Percentiles rank a stretch among this genome's conserved stretches.
These are phyloP conservation scores for Mormyrops boulengeri DNA, from an alignment of 2,797 vertebrate genomes.

Conservation along the genomic window DNA sequence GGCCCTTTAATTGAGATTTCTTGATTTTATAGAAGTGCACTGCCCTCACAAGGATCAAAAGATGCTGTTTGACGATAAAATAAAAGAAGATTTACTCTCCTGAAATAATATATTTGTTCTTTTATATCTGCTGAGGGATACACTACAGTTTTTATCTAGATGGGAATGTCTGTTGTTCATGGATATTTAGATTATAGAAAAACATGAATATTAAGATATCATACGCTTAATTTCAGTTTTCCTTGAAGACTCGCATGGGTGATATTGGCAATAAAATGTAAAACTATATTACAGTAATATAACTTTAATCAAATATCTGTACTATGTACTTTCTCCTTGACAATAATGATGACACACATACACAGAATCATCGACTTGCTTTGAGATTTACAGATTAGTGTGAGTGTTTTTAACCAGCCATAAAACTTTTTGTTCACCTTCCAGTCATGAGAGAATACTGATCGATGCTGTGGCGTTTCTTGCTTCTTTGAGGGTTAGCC, in stretches of 20 bases:
- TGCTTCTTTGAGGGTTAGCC: not conserved
- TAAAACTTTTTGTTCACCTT: not conserved
- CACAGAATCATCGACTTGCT: not conserved
- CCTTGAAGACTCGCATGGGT: too few species aligned
- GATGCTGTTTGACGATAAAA: not conserved
- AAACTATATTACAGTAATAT: not conserved
- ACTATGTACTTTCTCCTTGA: not conserved
- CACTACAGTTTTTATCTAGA: not conserved
- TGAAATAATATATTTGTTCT: not conserved
- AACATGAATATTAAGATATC: not conserved
- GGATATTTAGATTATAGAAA: not conserved
- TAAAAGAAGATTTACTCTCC: not conserved
- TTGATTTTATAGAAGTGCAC: not conserved
- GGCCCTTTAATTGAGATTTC: not conserved
- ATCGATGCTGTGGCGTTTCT: not conserved
- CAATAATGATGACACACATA: not conserved
- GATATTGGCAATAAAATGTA: not conserved
- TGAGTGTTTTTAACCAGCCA: not conserved
- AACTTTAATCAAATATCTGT: not conserved
- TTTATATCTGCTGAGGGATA: not conserved
- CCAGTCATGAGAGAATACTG: not conserved
- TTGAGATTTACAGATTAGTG: not conserved
- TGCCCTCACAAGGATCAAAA: not conserved
- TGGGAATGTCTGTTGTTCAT: not conserved
- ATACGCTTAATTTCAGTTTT: not conserved